Conservation (phyloP, 2,888 invertebrate genomes). For the Diarsia brunnea region DNA sequence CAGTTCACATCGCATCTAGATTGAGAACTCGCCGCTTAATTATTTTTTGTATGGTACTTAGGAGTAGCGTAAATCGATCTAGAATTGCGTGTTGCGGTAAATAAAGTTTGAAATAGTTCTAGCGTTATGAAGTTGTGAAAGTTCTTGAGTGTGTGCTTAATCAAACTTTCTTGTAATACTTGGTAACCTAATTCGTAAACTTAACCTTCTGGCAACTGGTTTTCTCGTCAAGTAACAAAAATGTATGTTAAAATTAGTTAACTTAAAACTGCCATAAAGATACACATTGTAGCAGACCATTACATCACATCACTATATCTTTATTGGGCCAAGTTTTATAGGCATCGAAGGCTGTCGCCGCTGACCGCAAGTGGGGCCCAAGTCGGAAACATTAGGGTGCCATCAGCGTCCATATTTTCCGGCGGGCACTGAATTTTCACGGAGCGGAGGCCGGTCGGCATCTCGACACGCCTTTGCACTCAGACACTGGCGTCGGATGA, state of each 20-base stretch:
- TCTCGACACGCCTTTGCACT: slow-evolving; percentile 90
- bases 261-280: slow-evolving; percentile 35
- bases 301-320: slow-evolving; percentile 71
- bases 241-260: slow-evolving; percentile 4
- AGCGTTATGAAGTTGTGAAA: slow-evolving; percentile 20
- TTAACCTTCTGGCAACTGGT: neutral
- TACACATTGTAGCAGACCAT: slow-evolving; percentile 52
- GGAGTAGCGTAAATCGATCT: slow-evolving; percentile 22
- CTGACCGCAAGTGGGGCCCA: slow-evolving; percentile 86
- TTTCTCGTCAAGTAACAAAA: neutral
- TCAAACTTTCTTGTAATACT: slow-evolving; percentile 12
- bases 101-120: slow-evolving; percentile 18
- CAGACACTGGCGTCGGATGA: slow-evolving; percentile 83
- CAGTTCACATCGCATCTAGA: slow-evolving; percentile 75
- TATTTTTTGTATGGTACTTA: slow-evolving; percentile 58
- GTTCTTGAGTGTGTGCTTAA: slow-evolving; percentile 22
- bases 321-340: slow-evolving; percentile 80
- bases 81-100: slow-evolving; percentile 16
- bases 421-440: slow-evolving; percentile 85
- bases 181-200: neutral
- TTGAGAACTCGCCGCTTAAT: slow-evolving; percentile 63
- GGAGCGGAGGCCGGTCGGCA: slow-evolving; percentile 84
- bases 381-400: slow-evolving; percentile 90
- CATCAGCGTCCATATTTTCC: slow-evolving; percentile 89
- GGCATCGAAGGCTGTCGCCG: slow-evolving; percentile 78